Evolutionary conservation across 2,888 invertebrate genomes (phyloP).

Genomic region (Oscheius onirici): DNA sequence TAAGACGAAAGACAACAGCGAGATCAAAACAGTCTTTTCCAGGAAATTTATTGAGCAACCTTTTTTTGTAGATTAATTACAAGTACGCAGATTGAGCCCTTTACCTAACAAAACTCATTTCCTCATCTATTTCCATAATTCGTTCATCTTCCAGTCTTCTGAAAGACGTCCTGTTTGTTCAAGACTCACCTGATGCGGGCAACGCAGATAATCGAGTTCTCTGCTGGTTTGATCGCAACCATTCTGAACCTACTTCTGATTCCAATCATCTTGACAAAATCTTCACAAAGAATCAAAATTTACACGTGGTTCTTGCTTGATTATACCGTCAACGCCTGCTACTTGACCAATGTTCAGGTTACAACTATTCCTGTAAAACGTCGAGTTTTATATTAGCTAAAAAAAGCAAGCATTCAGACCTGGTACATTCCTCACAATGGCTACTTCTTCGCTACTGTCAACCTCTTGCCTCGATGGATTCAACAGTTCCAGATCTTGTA

Average conservation of each 20-base stretch:
- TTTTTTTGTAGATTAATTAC: too few species aligned
- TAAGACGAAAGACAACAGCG: too few species aligned
- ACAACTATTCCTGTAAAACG: background rate
- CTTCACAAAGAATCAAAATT: background rate
- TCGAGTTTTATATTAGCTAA: background rate
- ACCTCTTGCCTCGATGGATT: background rate
- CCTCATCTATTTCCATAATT: too few species aligned
- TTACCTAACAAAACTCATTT: too few species aligned
- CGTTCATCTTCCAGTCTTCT: too few species aligned
- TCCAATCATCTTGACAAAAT: conserved; percentile 1
- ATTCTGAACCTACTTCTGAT: background rate
- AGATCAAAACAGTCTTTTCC: too few species aligned
- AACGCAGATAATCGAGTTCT: background rate
- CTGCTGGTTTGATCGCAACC: background rate
- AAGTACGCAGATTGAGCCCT: too few species aligned
- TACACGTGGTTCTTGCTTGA: conserved; percentile 5
- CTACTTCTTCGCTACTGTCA: conserved; percentile 18
- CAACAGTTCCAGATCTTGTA: background rate
- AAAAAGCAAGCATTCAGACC: background rate
- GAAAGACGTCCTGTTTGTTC: too few species aligned
- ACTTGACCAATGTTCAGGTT: background rate
- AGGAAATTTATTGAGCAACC: too few species aligned
- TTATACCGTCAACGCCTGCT: conserved; percentile 2
- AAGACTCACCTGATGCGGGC: too few species aligned
- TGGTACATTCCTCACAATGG: conserved; percentile 7